Evolutionary conservation across 2,888 invertebrate species (phyloP), one percentile per base, ranked within the genome.

Genomic region (Cerastis rubricosa): DNA sequence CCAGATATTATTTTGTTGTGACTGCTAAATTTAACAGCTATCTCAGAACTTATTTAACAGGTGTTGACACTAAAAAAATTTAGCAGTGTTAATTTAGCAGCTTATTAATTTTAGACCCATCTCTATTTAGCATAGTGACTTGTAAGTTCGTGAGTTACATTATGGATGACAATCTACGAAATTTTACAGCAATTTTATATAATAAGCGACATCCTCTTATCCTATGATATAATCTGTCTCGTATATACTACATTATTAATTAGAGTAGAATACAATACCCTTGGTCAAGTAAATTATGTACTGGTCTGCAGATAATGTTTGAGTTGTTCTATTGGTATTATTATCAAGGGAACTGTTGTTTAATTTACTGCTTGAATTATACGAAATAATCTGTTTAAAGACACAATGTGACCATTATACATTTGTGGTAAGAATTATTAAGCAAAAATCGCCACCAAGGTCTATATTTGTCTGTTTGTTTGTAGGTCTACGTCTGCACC

Each of bases 181-280:
- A 65, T 74, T 76, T 82, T 65, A 66, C 66, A 57, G 65, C 68
- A 79, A 85, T 79, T 78, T 76, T 71, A 63, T 49, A 11, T 85
- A 86, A 84, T 83, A n/a, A 14, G 68, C 67, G 59, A 78, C 79
- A 83, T 85, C 85, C 79, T 79, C 49, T 22, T 59, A 43, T 51
- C 29, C 51, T 71, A 65, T 81, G 25, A 75, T 78, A 75, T 84
- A 84, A 81, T 78, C 59, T 29, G 71, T 64, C n/a, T 64, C 22
- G 14, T 61, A 25, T 66, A 43, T 69, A 70, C 63, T 5, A 71
- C 51, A 71, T 80, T 80, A 17, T 29, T 77, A 74, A 74, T 84
- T 71, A 66, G 70, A 61, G 74, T 66, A 49, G 29, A 64, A 45
- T 71, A 76, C 65, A 76, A 80, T 49, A 64, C 66, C 80, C 76